Base-by-base conservation (phyloP, 2,888 invertebrate genomes). In the Macropis europaea region DNA sequence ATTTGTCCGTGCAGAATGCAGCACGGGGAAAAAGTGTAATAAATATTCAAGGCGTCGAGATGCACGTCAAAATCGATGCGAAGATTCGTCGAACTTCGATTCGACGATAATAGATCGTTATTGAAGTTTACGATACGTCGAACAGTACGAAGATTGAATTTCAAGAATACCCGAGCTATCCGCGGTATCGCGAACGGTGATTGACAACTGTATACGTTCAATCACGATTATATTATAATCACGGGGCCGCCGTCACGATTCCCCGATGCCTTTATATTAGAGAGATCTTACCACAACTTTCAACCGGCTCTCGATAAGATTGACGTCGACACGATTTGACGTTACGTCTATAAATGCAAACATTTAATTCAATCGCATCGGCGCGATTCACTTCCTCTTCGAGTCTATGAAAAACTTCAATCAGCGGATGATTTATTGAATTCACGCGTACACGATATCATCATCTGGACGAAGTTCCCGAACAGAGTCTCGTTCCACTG, bases 191-290 rank as follows among this genome's bases (percentile, higher is more conserved):
- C 9, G 59, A 15, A 63, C 63, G 42, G 13, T 38, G 52, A 62
- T 62, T 67, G 53, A 67, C 63, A 48, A 52, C 43, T 66, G 50
- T 34, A 47, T 40, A 32, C 45, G 52, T 53, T 45, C 52, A 47
- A 60, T 59, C 67, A 67, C 59, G 59, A 67, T 59, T 70, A 52
- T 66, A 57, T 66, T 52, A 59, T 70, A 40, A 59, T 66, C 67
- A 30, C 52, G n/a, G 40, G 11, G n/a, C 32, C 38, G 45, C 66
- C 57, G 64, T 64, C 69, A 38, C 66, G 56, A 52, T 52, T 24
- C 26, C 48, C 9, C 50, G 64, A 5, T 17, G 28, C 30, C 26
- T 32, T 63, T 52, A 50, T 57, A 32, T 57, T 50, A 50, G 36
- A 43, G 42, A 7, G 34, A 26, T 26, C 50, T 57, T 50, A 36